These are phyloP conservation scores for Poecilia latipinna DNA, from an alignment of 2,113 vertebrate species.

Conservation along the genomic window DNA sequence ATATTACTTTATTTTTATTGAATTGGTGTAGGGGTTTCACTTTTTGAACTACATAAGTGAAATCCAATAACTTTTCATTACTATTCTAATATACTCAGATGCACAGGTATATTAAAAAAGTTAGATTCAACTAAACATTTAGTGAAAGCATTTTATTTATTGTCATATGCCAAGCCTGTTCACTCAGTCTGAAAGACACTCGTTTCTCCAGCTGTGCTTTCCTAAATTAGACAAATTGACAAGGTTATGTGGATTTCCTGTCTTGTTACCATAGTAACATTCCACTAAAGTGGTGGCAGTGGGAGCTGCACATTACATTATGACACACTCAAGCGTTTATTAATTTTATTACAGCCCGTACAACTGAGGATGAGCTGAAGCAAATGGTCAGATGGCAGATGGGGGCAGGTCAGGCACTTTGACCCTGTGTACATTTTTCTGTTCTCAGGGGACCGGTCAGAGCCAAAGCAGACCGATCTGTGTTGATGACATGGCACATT, in stretches of 20 bases:
- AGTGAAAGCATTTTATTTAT: not conserved
- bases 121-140: not conserved
- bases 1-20: not conserved
- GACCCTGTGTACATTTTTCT: constrained; percentile 5
- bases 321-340: constrained; percentile 36
- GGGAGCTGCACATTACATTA: constrained; percentile 53
- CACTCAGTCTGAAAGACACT: not conserved
- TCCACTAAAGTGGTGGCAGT: constrained; percentile 37
- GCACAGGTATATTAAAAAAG: not conserved
- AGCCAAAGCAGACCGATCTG: not conserved
- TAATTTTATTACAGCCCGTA: constrained; percentile 55
- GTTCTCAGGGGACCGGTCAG: not conserved
- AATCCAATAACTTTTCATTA: too few relatives aligned
- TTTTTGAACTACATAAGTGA: not conserved
- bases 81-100: not conserved
- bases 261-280: constrained; percentile 64
- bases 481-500: not conserved
- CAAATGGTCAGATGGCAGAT: constrained; percentile 25
- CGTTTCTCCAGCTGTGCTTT: constrained; percentile 22
- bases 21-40: not conserved
- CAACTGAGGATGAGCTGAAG: constrained; percentile 21
- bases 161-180: not conserved
- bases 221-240: constrained; percentile 47
- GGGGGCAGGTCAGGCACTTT: constrained; percentile 28
- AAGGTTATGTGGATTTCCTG: constrained; percentile 46